phyloP scores from a whole-genome alignment of 2,113 vertebrate species.

The Paracanthobrama guichenoti region DNA sequence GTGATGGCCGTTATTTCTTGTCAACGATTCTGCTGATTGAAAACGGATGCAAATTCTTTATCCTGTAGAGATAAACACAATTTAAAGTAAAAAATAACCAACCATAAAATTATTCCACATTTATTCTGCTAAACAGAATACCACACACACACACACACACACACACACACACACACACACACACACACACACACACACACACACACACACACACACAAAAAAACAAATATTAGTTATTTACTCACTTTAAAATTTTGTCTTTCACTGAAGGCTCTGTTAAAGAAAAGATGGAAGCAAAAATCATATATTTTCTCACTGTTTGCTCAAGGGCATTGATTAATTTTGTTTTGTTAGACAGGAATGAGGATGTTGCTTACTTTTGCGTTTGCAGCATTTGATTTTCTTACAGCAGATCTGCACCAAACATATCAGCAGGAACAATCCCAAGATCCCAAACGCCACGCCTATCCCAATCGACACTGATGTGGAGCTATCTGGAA shows the following conservation, averaged over 20 bases:
- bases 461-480: slow-evolving; percentile 63
- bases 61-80: slow-evolving; percentile 55
- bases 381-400: slow-evolving; percentile 26
- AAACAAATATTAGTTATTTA: slow-evolving; percentile 6
- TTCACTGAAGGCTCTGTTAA: slow-evolving; percentile 65
- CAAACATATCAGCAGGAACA: slow-evolving; percentile 59
- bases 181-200: too few species aligned
- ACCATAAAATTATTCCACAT: background rate
- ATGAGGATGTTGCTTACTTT: slow-evolving; percentile 38
- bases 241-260: slow-evolving; percentile 72
- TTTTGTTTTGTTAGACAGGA: background rate
- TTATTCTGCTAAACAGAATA: background rate
- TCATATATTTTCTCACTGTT: background rate
- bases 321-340: background rate
- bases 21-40: slow-evolving; percentile 62
- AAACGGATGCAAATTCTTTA: slow-evolving; percentile 66
- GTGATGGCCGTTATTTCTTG: slow-evolving; percentile 58
- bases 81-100: background rate
- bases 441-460: slow-evolving; percentile 66
- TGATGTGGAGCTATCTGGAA: slow-evolving; percentile 62
- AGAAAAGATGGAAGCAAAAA: slow-evolving; percentile 11
- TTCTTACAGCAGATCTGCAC: slow-evolving; percentile 37
- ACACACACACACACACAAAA: too few species aligned
- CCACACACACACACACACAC: too few species aligned
- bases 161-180: too few species aligned